Evolutionary conservation across 2,888 invertebrate genomes (phyloP).

Genomic region (Caenorhabditis doughertyi): DNA sequence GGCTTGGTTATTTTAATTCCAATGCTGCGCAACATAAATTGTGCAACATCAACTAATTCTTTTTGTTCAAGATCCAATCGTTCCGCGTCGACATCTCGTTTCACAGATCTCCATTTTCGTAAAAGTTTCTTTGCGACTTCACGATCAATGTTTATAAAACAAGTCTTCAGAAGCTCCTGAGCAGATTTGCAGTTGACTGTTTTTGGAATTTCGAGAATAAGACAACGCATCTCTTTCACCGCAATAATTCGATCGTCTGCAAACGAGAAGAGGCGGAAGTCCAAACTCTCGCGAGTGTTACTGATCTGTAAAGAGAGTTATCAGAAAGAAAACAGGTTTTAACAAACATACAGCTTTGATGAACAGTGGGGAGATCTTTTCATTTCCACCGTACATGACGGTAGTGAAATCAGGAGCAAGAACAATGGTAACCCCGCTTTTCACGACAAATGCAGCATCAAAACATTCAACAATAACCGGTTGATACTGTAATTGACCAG

Average conservation of each 20-base stretch:
- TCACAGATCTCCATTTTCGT: conserved; percentile 42
- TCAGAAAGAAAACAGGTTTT: not conserved
- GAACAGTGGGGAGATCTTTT: conserved; percentile 43
- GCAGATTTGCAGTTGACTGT: conserved; percentile 15
- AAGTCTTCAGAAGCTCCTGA: conserved; percentile 14
- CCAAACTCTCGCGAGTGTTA: conserved; percentile 10
- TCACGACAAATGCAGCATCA: conserved; percentile 35
- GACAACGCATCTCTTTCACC: not conserved
- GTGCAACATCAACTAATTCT: conserved; percentile 4
- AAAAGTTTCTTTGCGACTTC: conserved; percentile 17
- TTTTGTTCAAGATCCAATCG: not conserved
- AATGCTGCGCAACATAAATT: conserved; percentile 46
- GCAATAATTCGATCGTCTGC: conserved; percentile 1
- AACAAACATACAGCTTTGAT: conserved; percentile 14
- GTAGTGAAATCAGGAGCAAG: conserved; percentile 36
- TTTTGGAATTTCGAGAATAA: conserved; percentile 13
- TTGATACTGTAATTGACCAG: not conserved
- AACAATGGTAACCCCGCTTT: conserved; percentile 48
- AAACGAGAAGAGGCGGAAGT: conserved; percentile 22
- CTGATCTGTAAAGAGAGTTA: conserved; percentile 22
- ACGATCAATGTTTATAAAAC: conserved; percentile 27
- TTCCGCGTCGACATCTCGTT: conserved; percentile 24
- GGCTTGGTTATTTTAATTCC: conserved; percentile 34
- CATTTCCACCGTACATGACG: conserved; percentile 45
- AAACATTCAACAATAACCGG: conserved; percentile 30